These are phyloP conservation scores for Oxyteleia sp. DNA, from an alignment of 2,888 invertebrate genomes.

Conservation along the genomic window DNA sequence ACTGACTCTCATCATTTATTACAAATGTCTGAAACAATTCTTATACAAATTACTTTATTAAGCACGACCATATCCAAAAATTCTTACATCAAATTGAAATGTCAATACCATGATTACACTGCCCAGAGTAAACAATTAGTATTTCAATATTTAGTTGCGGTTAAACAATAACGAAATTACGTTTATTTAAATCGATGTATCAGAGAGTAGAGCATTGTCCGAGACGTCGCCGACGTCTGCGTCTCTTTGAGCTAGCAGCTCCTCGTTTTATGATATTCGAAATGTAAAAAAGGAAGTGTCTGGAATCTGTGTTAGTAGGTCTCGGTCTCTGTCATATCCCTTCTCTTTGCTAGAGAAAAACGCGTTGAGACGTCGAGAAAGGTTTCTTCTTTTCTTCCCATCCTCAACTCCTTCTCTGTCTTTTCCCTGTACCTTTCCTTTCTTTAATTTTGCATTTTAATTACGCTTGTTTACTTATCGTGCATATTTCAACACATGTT, in stretches of 20 bases:
- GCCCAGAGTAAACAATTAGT: background rate
- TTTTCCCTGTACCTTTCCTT: slow-evolving; percentile 41
- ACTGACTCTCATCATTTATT: no score
- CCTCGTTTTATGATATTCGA: slow-evolving; percentile 87
- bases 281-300: slow-evolving; percentile 86
- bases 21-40: no score
- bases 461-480: slow-evolving; percentile 26
- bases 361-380: slow-evolving; percentile 72
- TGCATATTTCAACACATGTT: slow-evolving; percentile 10
- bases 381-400: slow-evolving; percentile 74
- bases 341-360: slow-evolving; percentile 68
- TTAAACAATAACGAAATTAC: slow-evolving; percentile 14
- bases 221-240: slow-evolving; percentile 82
- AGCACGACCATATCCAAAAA: no score
- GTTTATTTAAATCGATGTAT: slow-evolving; percentile 35
- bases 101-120: background rate
- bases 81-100: background rate
- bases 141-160: background rate
- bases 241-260: slow-evolving; percentile 79
- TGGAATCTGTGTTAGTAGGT: slow-evolving; percentile 87
- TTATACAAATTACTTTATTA: no score
- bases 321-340: slow-evolving; percentile 79
- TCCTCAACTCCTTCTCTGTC: slow-evolving; percentile 51
- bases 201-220: slow-evolving; percentile 60
- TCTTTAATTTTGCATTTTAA: slow-evolving; percentile 56